Base-by-base conservation (phyloP, 2,888 invertebrate genomes). In the Heteromurus nitidus region DNA sequence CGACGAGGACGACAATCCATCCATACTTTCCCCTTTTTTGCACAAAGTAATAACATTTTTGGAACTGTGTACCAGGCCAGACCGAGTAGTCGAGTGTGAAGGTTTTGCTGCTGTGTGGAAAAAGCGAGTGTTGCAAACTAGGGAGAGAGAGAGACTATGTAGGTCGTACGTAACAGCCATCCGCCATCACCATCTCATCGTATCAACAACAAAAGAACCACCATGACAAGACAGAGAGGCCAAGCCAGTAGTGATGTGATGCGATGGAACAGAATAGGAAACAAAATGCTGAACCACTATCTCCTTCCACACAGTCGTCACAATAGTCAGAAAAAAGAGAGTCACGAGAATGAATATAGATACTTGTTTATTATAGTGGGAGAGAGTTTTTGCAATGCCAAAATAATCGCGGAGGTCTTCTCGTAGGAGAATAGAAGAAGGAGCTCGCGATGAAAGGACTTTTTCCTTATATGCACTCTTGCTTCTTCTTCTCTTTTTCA, bases 171-270 rank as follows among this genome's bases (percentile, higher is more conserved):
- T 58, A n/a, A 20, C 42, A 62, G 30, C 31, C 58, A 64, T 64
- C 31, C 64, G 31, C 50, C 67, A 42, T 55, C 67, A 50, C 50
- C 67, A 42, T 55, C 67, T 20, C 75, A 67, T 75, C 60, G 22
- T 58, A 68, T 75, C 67, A 67, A 42, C 67, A 75, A 75, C 67
- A 75, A 67, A 65, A 68, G 67, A 42, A 58, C 44, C 67, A 60
- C 22, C 65, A 65, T 53, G 62, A 53, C 74, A 65, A 65, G 65
- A 55, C 65, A 73, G 42, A 24, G 20, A 53, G 24, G 31, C 53
- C 30, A 26, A 11, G 20, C 13, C 18, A 36, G 36, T 50, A 36
- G 36, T 50, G 20, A 50, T 18, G 50, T 50, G 20, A 50, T 18
- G 50, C 20, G 20, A 18, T 20, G 9, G 20, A 50, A 16, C 20